A percentile compares a stretch with the other conserved stretches of the same genome.
phyloP scores from a whole-genome alignment of 2,888 invertebrate genomes.

The Perdita meconis region DNA sequence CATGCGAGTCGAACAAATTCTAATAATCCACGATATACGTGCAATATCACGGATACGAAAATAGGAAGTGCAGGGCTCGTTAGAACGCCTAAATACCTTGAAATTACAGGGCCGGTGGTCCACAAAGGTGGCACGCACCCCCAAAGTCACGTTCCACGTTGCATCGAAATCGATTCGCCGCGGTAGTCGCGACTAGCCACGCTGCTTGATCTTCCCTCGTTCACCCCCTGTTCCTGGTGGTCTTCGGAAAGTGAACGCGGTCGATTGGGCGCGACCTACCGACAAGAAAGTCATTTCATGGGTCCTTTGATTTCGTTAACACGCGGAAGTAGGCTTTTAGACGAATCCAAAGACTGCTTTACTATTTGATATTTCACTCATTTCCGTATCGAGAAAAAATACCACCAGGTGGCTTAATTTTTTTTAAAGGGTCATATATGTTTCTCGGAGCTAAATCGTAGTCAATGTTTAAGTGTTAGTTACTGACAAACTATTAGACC shows the following conservation, averaged over 20 bases:
- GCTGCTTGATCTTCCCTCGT: conserved; percentile 55
- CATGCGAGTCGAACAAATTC: neutral
- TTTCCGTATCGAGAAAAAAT: conserved; percentile 50
- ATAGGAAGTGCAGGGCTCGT: conserved; percentile 57
- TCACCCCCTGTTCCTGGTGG: conserved; percentile 30
- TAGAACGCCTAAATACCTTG: conserved; percentile 79
- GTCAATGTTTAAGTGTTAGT: too few relatives aligned
- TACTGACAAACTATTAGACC: too few relatives aligned
- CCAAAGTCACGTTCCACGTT: conserved; percentile 68
- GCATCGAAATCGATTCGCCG: conserved; percentile 79
- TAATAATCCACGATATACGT: conserved; percentile 29
- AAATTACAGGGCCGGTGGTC: conserved; percentile 78
- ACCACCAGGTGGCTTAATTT: conserved; percentile 44
- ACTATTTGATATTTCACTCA: conserved; percentile 4
- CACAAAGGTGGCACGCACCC: conserved; percentile 71
- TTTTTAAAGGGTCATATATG: too few relatives aligned
- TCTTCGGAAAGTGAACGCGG: conserved; percentile 37
- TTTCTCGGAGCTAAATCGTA: too few relatives aligned
- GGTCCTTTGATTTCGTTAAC: conserved; percentile 3
- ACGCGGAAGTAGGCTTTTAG: conserved; percentile 53
- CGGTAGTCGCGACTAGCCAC: conserved; percentile 69
- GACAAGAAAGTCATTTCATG: conserved; percentile 45
- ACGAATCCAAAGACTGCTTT: conserved; percentile 11
- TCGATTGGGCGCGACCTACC: conserved; percentile 25
- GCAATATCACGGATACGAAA: conserved; percentile 30